A percentile compares a stretch with the other conserved stretches of the same genome.
These are phyloP conservation scores for Nomada fucata DNA, from an alignment of 2,888 invertebrate species.

Conservation along the genomic window DNA sequence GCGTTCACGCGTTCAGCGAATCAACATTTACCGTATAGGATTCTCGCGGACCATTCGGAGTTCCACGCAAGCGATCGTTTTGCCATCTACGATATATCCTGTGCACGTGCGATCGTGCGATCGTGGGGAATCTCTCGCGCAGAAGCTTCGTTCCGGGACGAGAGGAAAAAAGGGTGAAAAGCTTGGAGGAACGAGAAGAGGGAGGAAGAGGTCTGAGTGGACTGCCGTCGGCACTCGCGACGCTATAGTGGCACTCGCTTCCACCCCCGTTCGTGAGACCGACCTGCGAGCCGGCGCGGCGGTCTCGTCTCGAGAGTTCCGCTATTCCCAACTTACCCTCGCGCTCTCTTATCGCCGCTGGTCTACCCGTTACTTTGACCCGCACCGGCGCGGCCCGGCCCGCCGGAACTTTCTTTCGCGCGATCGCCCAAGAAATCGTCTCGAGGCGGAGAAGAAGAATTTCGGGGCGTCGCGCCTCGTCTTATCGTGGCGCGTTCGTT, in stretches of 20 bases:
- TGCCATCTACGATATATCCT: constrained; percentile 20
- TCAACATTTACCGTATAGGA: neutral
- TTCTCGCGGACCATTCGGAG: neutral
- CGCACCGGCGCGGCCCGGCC: neutral
- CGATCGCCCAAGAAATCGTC: constrained; percentile 55
- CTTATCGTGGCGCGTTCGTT: neutral
- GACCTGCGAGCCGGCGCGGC: constrained; percentile 31
- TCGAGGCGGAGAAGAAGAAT: constrained; percentile 31
- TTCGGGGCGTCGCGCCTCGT: neutral
- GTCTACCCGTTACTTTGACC: constrained; percentile 47
- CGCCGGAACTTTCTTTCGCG: constrained; percentile 30
- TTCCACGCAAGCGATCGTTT: constrained; percentile 34
- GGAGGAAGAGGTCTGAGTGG: constrained; percentile 70
- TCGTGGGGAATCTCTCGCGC: constrained; percentile 50
- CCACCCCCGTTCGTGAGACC: constrained; percentile 51
- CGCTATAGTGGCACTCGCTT: constrained; percentile 65
- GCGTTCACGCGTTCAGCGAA: constrained; percentile 3
- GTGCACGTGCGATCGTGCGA: constrained; percentile 49
- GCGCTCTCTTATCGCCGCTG: constrained; percentile 40
- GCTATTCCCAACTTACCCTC: constrained; percentile 26
- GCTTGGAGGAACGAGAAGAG: constrained; percentile 33
- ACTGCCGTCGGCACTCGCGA: constrained; percentile 68
- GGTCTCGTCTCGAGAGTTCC: constrained; percentile 68
- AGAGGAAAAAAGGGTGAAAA: constrained; percentile 20
- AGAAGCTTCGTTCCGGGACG: constrained; percentile 34